Percentiles rank a stretch among this genome's conserved stretches.
These are phyloP conservation scores for Galaxea fascicularis DNA, from an alignment of 92 coral and sea anemone species.

Conservation along the genomic window DNA sequence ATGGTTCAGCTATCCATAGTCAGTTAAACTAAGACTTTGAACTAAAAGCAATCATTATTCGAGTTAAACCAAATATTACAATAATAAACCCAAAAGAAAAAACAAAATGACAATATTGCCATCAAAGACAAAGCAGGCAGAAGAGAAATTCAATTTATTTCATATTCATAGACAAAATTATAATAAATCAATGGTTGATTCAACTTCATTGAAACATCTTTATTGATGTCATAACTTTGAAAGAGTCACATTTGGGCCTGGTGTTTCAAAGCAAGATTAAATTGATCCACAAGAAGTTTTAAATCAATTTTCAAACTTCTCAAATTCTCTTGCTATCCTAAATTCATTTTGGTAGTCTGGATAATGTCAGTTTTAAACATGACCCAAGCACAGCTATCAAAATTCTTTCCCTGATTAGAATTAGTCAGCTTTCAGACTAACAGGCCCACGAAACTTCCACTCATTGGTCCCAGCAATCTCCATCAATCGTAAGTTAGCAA, in stretches of 20 bases:
- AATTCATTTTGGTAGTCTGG: too few relatives aligned
- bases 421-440: background rate
- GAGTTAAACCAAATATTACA: background rate
- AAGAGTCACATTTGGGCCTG: background rate
- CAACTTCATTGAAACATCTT: background rate
- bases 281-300: too few relatives aligned
- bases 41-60: background rate
- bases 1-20: background rate
- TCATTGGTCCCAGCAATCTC: background rate
- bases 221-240: background rate
- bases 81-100: background rate
- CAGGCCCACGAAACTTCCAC: background rate
- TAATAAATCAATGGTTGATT: background rate
- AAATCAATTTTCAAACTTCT: too few relatives aligned
- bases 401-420: background rate
- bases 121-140: slow-evolving; percentile 24
- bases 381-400: background rate
- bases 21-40: background rate
- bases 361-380: too few relatives aligned
- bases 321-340: too few relatives aligned
- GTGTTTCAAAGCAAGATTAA: background rate
- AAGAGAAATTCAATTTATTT: slow-evolving; percentile 6
- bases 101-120: background rate
- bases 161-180: background rate
- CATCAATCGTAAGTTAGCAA: slow-evolving; percentile 8